Conservation (phyloP, 2,113 vertebrate genomes). For the Aplodontia rufa region DNA sequence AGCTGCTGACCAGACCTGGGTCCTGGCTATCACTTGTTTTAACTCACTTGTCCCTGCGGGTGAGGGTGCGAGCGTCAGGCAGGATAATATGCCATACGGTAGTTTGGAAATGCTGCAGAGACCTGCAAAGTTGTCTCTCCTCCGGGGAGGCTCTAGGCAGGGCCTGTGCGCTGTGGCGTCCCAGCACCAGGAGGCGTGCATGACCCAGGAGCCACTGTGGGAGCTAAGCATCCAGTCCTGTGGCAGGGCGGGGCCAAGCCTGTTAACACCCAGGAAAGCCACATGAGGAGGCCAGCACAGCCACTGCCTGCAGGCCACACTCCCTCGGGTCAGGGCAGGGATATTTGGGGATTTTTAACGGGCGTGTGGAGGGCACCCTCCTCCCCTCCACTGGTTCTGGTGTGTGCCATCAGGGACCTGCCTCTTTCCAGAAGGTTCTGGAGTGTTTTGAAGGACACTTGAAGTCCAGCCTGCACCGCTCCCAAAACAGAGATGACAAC, state of each 20-base stretch:
- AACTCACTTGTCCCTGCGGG: too few relatives aligned
- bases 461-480: not conserved
- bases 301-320: not conserved
- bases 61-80: not conserved
- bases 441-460: not conserved
- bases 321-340: not conserved
- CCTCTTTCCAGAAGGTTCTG: not conserved
- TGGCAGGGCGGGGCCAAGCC: not conserved
- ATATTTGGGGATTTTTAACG: not conserved
- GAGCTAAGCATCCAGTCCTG: not conserved
- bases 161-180: not conserved
- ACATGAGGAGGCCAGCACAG: not conserved
- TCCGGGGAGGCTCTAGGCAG: not conserved
- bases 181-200: not conserved
- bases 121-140: not conserved
- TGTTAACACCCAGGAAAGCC: not conserved
- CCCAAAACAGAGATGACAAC: not conserved
- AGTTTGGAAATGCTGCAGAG: not conserved
- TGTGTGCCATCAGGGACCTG: not conserved
- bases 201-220: rapidly evolving
- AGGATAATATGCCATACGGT: not conserved
- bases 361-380: not conserved
- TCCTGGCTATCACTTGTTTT: not conserved
- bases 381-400: not conserved
- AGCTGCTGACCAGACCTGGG: not conserved